Percentiles rank a stretch among this genome's conserved stretches.
phyloP scores from a whole-genome alignment of 2,797 vertebrate genomes.

The Pterois miles region DNA sequence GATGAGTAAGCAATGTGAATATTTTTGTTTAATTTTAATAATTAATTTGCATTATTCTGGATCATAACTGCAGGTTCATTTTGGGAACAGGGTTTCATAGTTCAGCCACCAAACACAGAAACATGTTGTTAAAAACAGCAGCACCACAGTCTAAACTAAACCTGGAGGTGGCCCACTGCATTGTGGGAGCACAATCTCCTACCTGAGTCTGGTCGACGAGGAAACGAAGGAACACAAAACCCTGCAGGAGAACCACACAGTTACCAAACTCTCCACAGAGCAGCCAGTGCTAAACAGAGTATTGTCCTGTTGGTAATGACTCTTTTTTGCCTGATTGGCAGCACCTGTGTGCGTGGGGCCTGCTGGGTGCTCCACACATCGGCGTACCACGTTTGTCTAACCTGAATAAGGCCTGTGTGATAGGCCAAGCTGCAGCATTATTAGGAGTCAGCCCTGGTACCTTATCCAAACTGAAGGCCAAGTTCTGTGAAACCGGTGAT shows the following conservation, averaged over 20 bases:
- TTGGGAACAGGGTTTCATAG: neutral
- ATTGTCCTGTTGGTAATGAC: too few species aligned
- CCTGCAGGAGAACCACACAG: conserved; percentile 67
- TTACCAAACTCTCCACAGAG: conserved; percentile 16
- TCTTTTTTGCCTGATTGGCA: too few species aligned
- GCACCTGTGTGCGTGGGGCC: too few species aligned
- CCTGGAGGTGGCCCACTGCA: conserved; percentile 15
- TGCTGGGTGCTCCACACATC: too few species aligned
- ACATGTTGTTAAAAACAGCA: conserved; percentile 23
- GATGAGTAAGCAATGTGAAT: neutral
- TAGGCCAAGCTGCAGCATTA: too few species aligned
- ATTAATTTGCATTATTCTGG: conserved; percentile 20
- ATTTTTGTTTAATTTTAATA: neutral
- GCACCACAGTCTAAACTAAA: conserved; percentile 18
- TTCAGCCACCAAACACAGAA: conserved; percentile 47
- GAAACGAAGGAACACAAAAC: conserved; percentile 64
- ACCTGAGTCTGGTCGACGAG: conserved; percentile 60
- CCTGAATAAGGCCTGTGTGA: too few species aligned
- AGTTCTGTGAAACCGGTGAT: too few species aligned
- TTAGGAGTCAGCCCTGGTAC: too few species aligned
- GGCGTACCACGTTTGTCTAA: too few species aligned
- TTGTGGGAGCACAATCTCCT: conserved; percentile 44
- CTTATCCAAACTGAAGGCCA: too few species aligned
- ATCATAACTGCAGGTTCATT: conserved; percentile 19
- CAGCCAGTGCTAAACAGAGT: too few species aligned